Base-by-base conservation (phyloP, 2,888 invertebrate species). In the Anaspis maculata region DNA sequence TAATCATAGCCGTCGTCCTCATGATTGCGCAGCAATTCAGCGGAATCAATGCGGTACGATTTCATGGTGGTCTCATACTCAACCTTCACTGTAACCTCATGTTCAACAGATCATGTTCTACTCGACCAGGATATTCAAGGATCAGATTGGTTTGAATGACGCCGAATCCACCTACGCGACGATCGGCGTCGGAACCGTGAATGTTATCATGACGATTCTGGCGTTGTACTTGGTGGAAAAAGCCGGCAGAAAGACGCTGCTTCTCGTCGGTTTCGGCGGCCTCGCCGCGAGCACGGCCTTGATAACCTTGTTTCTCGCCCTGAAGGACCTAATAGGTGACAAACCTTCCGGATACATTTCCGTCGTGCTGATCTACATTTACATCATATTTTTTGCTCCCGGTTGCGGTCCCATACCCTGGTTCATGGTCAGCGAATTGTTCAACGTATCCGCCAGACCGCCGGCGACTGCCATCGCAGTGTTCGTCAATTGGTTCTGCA, bases 191-290 rank as follows among this genome's bases (percentile, higher is more conserved):
- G 89, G 88, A 2, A 73, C 74, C 0, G 79, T 90, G 67, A 92
- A 91, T 56, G 88, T 91, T 0, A 49, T 83, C 2, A 87, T 89
- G 86, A 92, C 92, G 0, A 48, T 89, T 2, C 71, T 89, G 4
- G 88, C 89, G 0, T 68, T 89, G 38, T 61, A 83, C 13, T 66
- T 89, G 41, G 85, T 91, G 37, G 90, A 91, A 57, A 74, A 71
- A 41, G 82, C 85, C 6, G 92, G 92, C 1, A 70, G 92, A 27
- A 84, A 89, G 59, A 84, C 86, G 0, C 66, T 94, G 5, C 74
- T 90, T 16, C 62, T 94, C 22, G 64, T 76, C 29, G 92, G 92
- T 0, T 84, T 91, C 60, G 56, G 64, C 5, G 86, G 86, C 30
- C 88, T 91, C 87, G 72, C 79, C 34, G 34, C 83, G 7, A 79